A percentile compares a stretch with the other conserved stretches of the same genome.
Evolutionary conservation across 1,140 invertebrate species (phyloP).

Genomic region (Atta cephalotes): DNA sequence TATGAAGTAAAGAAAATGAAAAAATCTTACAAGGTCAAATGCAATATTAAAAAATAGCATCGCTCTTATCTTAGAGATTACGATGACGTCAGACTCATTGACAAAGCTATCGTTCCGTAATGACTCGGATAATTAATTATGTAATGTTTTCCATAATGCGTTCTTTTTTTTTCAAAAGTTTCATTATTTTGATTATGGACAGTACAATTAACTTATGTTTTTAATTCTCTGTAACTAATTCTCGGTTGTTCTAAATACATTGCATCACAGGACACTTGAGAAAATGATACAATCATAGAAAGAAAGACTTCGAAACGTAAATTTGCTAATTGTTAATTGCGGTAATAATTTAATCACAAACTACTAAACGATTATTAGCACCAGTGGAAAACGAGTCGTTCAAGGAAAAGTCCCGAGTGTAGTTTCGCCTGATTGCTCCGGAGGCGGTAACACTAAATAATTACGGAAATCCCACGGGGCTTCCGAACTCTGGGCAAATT

Average conservation of each 20-base stretch:
- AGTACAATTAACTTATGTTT: neutral
- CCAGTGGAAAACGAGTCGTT: neutral
- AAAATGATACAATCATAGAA: slow-evolving; percentile 18
- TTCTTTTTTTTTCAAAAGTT: neutral
- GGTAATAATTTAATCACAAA: slow-evolving; percentile 30
- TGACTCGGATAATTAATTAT: slow-evolving; percentile 27
- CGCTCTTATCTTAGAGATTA: neutral
- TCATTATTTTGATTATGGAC: slow-evolving; percentile 8
- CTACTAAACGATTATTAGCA: slow-evolving; percentile 38
- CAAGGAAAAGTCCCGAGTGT: slow-evolving; percentile 5
- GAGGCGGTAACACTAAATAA: slow-evolving; percentile 39
- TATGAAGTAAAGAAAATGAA: neutral
- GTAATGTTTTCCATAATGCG: slow-evolving; percentile 2
- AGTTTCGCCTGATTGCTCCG: slow-evolving; percentile 19
- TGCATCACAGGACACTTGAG: neutral
- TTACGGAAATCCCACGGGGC: slow-evolving; percentile 31
- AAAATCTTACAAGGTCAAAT: slow-evolving; percentile 15
- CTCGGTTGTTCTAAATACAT: neutral
- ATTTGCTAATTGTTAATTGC: neutral
- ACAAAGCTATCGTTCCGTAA: slow-evolving; percentile 18
- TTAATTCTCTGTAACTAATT: neutral
- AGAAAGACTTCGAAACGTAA: neutral
- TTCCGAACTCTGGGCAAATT: slow-evolving; percentile 45
- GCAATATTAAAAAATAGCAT: slow-evolving; percentile 34
- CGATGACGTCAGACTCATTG: slow-evolving; percentile 56